Evolutionary conservation across 1,140 invertebrate genomes (phyloP).

Genomic region (Trachymyrmex cornetzi): DNA sequence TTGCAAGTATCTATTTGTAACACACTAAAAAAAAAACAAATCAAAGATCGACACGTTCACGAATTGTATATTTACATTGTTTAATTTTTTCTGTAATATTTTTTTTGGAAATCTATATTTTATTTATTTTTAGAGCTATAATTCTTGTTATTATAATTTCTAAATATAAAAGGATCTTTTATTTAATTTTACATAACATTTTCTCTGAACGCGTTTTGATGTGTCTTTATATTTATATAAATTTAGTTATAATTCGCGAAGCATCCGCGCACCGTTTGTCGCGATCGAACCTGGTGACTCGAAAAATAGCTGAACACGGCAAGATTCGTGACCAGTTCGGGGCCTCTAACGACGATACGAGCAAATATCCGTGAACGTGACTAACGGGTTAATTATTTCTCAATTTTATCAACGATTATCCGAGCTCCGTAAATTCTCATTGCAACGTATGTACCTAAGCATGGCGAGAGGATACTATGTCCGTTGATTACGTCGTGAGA

Average conservation of each 20-base stretch:
- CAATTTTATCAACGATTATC: slow-evolving; percentile 49
- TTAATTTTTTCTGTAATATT: no score
- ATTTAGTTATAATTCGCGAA: neutral
- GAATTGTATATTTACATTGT: no score
- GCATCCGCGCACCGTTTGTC: neutral
- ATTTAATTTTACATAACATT: no score
- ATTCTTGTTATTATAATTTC: no score
- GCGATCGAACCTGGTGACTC: neutral
- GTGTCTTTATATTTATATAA: neutral
- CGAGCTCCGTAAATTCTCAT: slow-evolving; percentile 44
- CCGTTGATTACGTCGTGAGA: slow-evolving; percentile 57
- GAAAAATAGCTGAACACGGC: neutral
- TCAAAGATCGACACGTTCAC: no score
- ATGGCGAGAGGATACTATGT: neutral
- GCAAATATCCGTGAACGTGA: slow-evolving; percentile 32
- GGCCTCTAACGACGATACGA: slow-evolving; percentile 20
- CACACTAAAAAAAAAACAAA: no score
- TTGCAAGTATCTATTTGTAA: no score
- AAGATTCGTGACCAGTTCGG: slow-evolving; percentile 40
- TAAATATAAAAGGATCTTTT: no score
- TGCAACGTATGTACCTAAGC: neutral
- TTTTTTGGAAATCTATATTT: no score
- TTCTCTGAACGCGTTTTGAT: neutral
- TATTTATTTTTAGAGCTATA: no score
- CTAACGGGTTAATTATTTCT: slow-evolving; percentile 51